phyloP scores from a whole-genome alignment of 2,113 vertebrate genomes.

The Lampris incognitus region DNA sequence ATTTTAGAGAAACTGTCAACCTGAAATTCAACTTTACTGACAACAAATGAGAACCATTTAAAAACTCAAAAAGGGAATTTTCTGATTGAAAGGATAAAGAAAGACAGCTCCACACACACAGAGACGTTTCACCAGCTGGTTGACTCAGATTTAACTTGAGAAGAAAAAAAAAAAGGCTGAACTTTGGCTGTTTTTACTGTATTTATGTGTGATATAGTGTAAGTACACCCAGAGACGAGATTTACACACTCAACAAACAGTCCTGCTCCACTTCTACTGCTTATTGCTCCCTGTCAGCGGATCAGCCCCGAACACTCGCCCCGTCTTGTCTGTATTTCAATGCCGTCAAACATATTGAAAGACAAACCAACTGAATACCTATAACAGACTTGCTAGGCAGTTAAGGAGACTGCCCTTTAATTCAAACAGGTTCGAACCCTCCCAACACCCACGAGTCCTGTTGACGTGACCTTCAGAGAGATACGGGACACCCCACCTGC shows the following conservation, averaged over 20 bases:
- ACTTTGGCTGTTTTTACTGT: conserved; percentile 31
- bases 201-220: background rate
- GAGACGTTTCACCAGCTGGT: too few species aligned
- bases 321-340: background rate
- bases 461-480: too few species aligned
- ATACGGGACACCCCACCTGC: too few species aligned
- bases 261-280: background rate
- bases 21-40: background rate
- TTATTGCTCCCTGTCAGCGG: background rate
- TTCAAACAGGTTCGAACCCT: too few species aligned
- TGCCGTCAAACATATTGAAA: background rate
- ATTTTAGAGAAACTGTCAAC: background rate
- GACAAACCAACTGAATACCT: background rate
- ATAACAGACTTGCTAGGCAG: too few species aligned
- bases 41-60: conserved; percentile 10
- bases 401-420: too few species aligned
- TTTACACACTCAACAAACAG: conserved; percentile 1
- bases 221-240: background rate
- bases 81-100: background rate
- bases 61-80: conserved; percentile 12
- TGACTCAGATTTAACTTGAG: too few species aligned
- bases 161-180: conserved; percentile 26
- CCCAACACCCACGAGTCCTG: too few species aligned
- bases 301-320: background rate
- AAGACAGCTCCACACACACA: background rate